A percentile compares a stretch with the other conserved stretches of the same genome.
Evolutionary conservation across 2,888 invertebrate species (phyloP).

Genomic region (Chymomyza amoena): DNA sequence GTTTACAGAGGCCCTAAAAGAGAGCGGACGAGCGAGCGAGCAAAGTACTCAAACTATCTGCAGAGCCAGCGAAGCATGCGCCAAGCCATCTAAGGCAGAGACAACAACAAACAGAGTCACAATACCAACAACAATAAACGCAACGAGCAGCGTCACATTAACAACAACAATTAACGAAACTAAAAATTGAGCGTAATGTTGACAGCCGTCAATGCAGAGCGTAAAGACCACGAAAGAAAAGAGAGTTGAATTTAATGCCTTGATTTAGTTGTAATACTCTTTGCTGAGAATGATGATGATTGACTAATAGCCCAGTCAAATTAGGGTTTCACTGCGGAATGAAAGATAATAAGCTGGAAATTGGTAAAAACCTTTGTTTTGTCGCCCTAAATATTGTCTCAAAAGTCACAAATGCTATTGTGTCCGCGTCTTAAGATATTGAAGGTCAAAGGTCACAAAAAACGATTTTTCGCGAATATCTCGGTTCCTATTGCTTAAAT

Average conservation of each 20-base stretch:
- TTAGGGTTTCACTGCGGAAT: too few relatives aligned
- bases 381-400: too few relatives aligned
- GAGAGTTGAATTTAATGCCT: neutral
- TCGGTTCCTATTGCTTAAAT: too few relatives aligned
- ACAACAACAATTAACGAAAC: constrained; percentile 5
- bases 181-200: constrained; percentile 18
- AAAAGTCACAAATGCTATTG: too few relatives aligned
- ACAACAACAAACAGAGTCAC: neutral
- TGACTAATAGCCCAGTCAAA: too few relatives aligned
- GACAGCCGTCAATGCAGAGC: constrained; percentile 17
- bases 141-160: neutral
- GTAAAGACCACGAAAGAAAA: neutral
- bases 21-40: neutral
- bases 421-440: too few relatives aligned
- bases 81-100: neutral
- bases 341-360: too few relatives aligned
- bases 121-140: constrained; percentile 4
- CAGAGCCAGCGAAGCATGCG: constrained; percentile 25
- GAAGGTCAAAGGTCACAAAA: too few relatives aligned
- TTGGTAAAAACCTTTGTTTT: too few relatives aligned
- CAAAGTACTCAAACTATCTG: constrained; percentile 34
- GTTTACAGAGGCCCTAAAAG: neutral
- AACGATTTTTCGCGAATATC: too few relatives aligned
- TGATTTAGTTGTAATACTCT: neutral
- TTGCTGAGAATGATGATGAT: neutral